Percentiles rank a stretch among this genome's conserved stretches.
These are phyloP conservation scores for Lithophane ornitopus DNA, from an alignment of 2,888 invertebrate genomes.

Conservation along the genomic window DNA sequence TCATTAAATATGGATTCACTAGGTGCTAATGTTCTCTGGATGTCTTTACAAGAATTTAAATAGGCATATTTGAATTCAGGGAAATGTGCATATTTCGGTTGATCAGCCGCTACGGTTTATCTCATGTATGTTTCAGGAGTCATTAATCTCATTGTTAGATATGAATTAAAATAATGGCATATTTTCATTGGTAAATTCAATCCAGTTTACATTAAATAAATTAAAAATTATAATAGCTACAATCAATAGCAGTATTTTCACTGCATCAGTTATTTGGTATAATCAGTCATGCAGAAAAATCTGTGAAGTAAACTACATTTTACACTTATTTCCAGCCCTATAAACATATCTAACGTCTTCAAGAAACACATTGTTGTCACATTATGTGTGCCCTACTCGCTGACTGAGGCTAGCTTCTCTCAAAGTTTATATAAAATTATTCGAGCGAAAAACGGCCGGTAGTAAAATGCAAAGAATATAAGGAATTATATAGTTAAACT, in stretches of 20 bases:
- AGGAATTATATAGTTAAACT: background rate
- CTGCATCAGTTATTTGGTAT: background rate
- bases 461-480: constrained; percentile 37
- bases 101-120: background rate
- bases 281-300: background rate
- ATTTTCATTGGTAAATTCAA: background rate
- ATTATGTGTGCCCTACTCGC: constrained; percentile 10
- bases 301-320: background rate
- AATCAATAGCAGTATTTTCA: background rate
- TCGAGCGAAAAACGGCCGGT: constrained; percentile 22
- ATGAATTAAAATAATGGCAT: background rate
- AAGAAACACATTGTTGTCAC: constrained; percentile 18
- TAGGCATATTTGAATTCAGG: constrained; percentile 19
- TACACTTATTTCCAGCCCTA: background rate
- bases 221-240: background rate
- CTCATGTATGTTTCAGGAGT: background rate
- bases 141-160: background rate
- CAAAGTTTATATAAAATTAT: constrained; percentile 45
- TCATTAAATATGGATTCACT: constrained; percentile 71
- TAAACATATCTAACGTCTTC: background rate
- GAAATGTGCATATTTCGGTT: background rate
- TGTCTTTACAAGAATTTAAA: constrained; percentile 42
- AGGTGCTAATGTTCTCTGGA: constrained; percentile 50
- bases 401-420: constrained; percentile 12
- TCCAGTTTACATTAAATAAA: background rate